phyloP scores from a whole-genome alignment of 2,113 vertebrate species.

The Equus przewalskii region DNA sequence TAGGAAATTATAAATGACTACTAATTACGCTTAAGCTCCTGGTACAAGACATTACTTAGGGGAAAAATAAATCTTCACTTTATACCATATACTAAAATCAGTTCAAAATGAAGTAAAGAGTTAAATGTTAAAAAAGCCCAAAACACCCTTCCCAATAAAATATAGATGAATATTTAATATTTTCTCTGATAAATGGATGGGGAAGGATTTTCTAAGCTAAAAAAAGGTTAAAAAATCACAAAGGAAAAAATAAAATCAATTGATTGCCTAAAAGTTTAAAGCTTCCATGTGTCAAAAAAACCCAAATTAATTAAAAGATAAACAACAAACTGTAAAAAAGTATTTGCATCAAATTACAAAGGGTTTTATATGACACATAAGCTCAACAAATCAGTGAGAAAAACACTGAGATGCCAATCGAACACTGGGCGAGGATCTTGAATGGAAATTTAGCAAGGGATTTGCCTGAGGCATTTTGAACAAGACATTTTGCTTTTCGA shows the following conservation, averaged over 20 bases:
- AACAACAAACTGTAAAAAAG: neutral
- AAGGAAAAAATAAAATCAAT: neutral
- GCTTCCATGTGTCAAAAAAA: neutral
- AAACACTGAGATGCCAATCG: neutral
- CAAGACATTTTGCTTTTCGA: neutral
- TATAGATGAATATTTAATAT: neutral
- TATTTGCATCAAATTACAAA: slow-evolving; percentile 43
- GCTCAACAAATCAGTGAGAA: neutral
- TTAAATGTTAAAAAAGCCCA: neutral
- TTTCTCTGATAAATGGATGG: neutral
- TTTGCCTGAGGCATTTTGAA: neutral
- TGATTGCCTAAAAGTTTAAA: neutral
- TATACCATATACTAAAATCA: neutral
- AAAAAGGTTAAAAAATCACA: neutral
- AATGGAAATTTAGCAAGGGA: neutral
- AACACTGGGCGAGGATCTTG: neutral
- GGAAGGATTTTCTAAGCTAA: neutral
- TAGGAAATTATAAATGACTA: neutral
- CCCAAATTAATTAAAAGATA: slow-evolving; percentile 1
- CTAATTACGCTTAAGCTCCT: neutral
- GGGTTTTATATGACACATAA: neutral
- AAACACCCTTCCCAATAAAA: neutral
- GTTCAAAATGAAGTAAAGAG: neutral
- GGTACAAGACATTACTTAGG: neutral
- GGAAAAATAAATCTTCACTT: neutral